Evolutionary conservation across 2,113 vertebrate genomes (phyloP).

Genomic region (Sylvietta virens): DNA sequence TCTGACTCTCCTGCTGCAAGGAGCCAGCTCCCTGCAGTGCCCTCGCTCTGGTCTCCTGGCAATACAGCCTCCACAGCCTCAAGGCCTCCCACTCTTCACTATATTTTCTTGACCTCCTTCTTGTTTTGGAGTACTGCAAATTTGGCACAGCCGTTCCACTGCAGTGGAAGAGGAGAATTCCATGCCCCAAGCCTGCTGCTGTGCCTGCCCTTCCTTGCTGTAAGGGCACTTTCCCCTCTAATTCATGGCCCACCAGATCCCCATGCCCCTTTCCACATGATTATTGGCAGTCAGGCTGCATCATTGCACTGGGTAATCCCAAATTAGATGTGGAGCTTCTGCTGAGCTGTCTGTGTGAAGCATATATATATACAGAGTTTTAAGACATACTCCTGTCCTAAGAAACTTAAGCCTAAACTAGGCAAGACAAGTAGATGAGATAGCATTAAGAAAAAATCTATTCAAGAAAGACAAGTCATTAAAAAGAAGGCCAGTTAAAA

Average conservation of each 20-base stretch:
- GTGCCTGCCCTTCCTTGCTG: not conserved
- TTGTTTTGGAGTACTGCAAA: not conserved
- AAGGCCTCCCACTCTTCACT: not conserved
- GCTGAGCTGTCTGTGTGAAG: not conserved
- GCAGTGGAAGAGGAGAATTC: not conserved
- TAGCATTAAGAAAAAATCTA: not conserved
- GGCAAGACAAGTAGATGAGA: not conserved
- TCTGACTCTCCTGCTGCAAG: not conserved
- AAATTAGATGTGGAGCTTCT: not conserved
- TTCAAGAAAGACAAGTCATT: not conserved
- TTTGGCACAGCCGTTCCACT: not conserved
- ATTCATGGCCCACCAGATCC: not conserved
- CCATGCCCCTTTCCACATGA: rapidly evolving
- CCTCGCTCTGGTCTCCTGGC: not conserved
- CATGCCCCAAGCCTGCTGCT: rapidly evolving
- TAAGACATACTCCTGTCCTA: not conserved
- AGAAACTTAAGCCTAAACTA: not conserved
- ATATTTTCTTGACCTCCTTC: not conserved
- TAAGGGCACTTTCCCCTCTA: not conserved
- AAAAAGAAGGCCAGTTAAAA: not conserved
- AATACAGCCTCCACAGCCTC: not conserved
- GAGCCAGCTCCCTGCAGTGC: not conserved
- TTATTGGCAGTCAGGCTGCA: rapidly evolving
- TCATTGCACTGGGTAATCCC: rapidly evolving
- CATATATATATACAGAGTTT: not conserved